Evolutionary conservation across 2,113 vertebrate species (phyloP), one percentile per base, ranked within the genome.

Genomic region (Corynorhinus townsendii): DNA sequence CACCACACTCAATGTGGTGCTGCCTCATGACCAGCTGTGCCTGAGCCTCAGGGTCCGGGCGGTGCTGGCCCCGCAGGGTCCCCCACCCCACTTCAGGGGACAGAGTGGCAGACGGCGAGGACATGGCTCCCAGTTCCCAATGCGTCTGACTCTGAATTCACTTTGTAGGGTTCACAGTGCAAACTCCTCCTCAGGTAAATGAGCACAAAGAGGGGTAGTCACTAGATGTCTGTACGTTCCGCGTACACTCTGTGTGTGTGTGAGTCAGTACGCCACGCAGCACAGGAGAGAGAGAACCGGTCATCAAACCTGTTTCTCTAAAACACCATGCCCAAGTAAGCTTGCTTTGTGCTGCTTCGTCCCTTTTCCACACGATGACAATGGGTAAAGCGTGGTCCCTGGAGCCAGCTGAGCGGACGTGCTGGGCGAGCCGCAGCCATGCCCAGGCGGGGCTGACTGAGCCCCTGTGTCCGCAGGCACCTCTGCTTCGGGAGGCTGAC

Each of bases 401-500:
- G 26, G 59, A 4, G 4, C 22, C 24, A 1, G 47, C 56, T 3
- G 22, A 16, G 56, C 56, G 9, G 56, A 1, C 56, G 56, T 26
- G 19, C 43, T 45, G 54, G 20, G 52, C 17, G n/a, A 2, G 52
- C 16, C 49, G 3, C 4, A 16, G 49, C 49, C 16, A 17, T 4
- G 56, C 56, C 52, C 22, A 22, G 56, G 49, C 15, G 3, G 9
- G 56, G 9, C 56, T 59, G 56, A 59, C 22, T 49, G 38, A 2
- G 56, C 59, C 26, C 59, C 24, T 22, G 11, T 49, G 22, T 28
- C 73, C 62, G 80, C 97, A 99, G 99, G 98, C 96, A 99, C 83
- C 98, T 99, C 92, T 99, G 99, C 98, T 99, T 99, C 97, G 99
- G 99, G 24, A 99, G 98, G 94, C 97, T 98, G 49, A 99, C 98